Evolutionary conservation across 92 coral and sea anemone species (phyloP).

Genomic region (Epizoanthus illoricatus): DNA sequence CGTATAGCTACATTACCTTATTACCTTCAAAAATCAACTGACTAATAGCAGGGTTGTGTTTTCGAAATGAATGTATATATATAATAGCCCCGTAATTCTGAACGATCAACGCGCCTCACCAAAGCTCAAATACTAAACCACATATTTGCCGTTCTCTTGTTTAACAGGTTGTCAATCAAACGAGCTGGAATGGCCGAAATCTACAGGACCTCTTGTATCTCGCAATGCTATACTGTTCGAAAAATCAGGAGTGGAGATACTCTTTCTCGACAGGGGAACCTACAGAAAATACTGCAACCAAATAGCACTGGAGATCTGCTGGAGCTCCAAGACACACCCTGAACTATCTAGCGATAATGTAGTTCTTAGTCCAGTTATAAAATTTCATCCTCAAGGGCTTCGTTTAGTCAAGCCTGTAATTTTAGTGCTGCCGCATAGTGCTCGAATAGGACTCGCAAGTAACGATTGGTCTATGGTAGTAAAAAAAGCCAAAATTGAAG

Average conservation of each 20-base stretch:
- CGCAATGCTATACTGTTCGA: constrained; percentile 17
- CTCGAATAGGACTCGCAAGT: constrained; percentile 24
- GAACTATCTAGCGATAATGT: constrained; percentile 38
- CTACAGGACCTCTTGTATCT: constrained; percentile 8
- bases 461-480: constrained; percentile 58
- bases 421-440: constrained; percentile 70
- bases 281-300: constrained; percentile 5
- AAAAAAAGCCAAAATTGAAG: constrained; percentile 1
- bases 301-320: constrained; percentile 23
- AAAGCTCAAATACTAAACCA: background rate
- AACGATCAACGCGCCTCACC: background rate
- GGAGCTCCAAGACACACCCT: constrained; percentile 19
- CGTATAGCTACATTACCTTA: too few relatives aligned
- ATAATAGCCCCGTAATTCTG: too few relatives aligned
- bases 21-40: too few relatives aligned
- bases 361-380: constrained; percentile 72
- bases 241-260: constrained; percentile 25
- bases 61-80: too few relatives aligned
- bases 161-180: background rate
- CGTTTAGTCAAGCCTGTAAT: constrained; percentile 22
- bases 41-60: too few relatives aligned
- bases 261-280: constrained; percentile 10
- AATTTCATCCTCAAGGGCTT: constrained; percentile 49
- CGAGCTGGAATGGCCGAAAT: constrained; percentile 19
- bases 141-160: background rate